Percentiles rank a stretch among this genome's conserved stretches.
Conservation (phyloP, 1,140 invertebrate species). For the Adoxophyes honmai region DNA sequence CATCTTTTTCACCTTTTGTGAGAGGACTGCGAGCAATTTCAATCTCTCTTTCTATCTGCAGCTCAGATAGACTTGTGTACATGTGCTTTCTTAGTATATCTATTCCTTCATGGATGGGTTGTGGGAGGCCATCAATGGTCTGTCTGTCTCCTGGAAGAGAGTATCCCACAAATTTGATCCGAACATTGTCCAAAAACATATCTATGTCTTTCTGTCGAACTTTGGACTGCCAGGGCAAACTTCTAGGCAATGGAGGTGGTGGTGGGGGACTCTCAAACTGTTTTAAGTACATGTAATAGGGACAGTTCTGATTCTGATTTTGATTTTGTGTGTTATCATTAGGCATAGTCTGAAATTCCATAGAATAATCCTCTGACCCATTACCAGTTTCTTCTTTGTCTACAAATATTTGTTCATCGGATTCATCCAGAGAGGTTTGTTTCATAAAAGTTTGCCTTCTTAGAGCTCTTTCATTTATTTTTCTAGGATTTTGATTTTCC, state of each 20-base stretch:
- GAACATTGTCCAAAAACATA: slow-evolving; percentile 91
- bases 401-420: slow-evolving; percentile 83
- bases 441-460: slow-evolving; percentile 89
- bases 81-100: slow-evolving; percentile 93
- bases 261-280: slow-evolving; percentile 73
- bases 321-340: slow-evolving; percentile 49
- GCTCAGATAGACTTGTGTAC: slow-evolving; percentile 89
- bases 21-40: slow-evolving; percentile 88
- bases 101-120: slow-evolving; percentile 96
- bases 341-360: slow-evolving; percentile 68
- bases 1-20: slow-evolving; percentile 85
- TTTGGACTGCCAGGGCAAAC: slow-evolving; percentile 97
- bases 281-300: slow-evolving; percentile 67
- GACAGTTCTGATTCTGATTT: slow-evolving; percentile 53
- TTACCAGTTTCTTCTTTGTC: slow-evolving; percentile 80
- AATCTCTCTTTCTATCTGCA: slow-evolving; percentile 90
- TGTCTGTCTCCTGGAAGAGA: slow-evolving; percentile 89
- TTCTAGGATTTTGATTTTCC: slow-evolving; percentile 90
- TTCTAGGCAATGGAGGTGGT: slow-evolving; percentile 75
- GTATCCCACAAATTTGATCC: slow-evolving; percentile 97
- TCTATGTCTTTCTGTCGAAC: slow-evolving; percentile 96
- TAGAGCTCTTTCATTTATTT: slow-evolving; percentile 71
- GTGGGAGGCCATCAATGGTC: slow-evolving; percentile 93
- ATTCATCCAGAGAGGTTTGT: slow-evolving; percentile 95
- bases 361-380: slow-evolving; percentile 70